phyloP scores from a whole-genome alignment of 2,797 vertebrate species.

The Mus minutoides region DNA sequence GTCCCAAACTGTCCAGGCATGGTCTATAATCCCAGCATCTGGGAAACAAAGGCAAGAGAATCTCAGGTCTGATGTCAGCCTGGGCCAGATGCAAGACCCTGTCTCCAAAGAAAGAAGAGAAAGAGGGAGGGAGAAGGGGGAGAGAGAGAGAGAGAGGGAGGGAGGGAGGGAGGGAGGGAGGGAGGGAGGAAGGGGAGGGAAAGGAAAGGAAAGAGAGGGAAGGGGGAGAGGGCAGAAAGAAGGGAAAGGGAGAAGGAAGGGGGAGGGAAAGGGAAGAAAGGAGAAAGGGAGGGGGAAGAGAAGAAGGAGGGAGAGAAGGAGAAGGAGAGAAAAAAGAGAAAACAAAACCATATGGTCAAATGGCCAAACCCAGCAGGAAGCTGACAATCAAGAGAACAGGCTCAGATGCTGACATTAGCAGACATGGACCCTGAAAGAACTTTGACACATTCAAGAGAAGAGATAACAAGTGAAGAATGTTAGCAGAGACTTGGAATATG shows the following conservation, averaged over 20 bases:
- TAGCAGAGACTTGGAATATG: not conserved
- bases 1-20: not conserved
- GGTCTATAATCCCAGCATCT: not conserved
- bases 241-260: rapidly evolving
- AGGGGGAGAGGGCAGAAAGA: rapidly evolving
- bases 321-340: rapidly evolving
- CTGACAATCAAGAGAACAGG: not conserved
- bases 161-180: rapidly evolving
- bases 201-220: rapidly evolving
- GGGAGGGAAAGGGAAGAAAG: rapidly evolving
- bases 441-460: not conserved
- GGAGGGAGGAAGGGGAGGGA: not conserved
- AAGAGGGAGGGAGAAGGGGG: not conserved
- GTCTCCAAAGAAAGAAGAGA: not conserved
- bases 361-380: not conserved
- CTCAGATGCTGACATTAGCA: not conserved
- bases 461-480: not conserved
- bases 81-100: not conserved
- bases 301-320: too few species aligned
- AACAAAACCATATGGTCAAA: not conserved
- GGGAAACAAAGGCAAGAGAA: not conserved
- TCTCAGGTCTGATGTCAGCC: not conserved
- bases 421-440: not conserved
- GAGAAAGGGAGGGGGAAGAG: too few species aligned
- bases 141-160: rapidly evolving